phyloP scores from a whole-genome alignment of 1,140 invertebrate species.

The Nasonia longicornis region DNA sequence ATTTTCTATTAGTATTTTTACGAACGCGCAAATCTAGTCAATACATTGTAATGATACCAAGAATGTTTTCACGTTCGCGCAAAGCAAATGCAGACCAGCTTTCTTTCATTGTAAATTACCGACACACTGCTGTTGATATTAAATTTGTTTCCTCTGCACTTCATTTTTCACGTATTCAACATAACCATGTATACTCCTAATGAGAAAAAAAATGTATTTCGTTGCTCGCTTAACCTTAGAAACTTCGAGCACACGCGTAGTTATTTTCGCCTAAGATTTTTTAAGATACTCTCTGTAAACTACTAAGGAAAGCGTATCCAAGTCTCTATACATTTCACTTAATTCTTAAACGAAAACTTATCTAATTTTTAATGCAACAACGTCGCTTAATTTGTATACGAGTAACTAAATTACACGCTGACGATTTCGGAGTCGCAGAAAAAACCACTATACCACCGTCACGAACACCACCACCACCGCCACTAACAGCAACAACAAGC shows the following conservation, averaged over 20 bases:
- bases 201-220: constrained; percentile 20
- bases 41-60: constrained; percentile 13
- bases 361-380: not conserved
- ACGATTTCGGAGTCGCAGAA: not conserved
- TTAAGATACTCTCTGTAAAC: constrained; percentile 23
- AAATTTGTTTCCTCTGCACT: not conserved
- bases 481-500: not conserved
- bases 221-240: constrained; percentile 6
- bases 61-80: not conserved
- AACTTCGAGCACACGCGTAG: constrained; percentile 16
- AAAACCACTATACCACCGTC: not conserved
- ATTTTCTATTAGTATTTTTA: too few relatives aligned
- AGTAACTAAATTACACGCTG: not conserved
- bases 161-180: not conserved
- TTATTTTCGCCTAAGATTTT: constrained; percentile 37
- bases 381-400: constrained; percentile 20
- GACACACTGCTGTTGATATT: not conserved
- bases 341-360: not conserved
- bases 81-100: not conserved
- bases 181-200: constrained; percentile 5
- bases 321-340: constrained; percentile 1
- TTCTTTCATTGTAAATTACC: not conserved
- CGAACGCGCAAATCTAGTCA: constrained; percentile 7
- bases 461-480: not conserved
- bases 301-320: constrained; percentile 16